phyloP scores from a whole-genome alignment of 1,140 invertebrate genomes.

The Caenorhabditis brenneri region DNA sequence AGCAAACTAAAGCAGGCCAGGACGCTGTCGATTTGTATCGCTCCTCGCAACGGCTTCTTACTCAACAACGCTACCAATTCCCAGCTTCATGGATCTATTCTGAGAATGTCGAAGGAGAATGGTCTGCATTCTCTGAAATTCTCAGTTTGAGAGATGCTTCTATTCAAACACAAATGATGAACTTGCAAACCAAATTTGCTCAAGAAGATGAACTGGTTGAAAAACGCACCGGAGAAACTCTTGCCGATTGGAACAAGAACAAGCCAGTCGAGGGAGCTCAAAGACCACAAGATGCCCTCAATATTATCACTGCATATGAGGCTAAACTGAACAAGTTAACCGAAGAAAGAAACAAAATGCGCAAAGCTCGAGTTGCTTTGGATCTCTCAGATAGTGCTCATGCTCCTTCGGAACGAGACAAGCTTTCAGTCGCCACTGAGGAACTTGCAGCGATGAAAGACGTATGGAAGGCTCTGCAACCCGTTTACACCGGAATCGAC shows the following conservation, averaged over 20 bases:
- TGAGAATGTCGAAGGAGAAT: conserved; percentile 99
- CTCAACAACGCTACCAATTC: conserved; percentile 95
- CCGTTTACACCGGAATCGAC: conserved; percentile 68
- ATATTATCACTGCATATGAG: conserved; percentile 88
- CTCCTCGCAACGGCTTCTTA: conserved; percentile 94
- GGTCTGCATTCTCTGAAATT: conserved; percentile 98
- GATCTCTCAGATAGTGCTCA: conserved; percentile 84
- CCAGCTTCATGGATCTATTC: conserved; percentile 95
- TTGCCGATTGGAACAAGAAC: conserved; percentile 89
- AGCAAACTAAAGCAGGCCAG: conserved; percentile 84
- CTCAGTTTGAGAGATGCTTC: conserved; percentile 95
- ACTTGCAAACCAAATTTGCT: conserved; percentile 98
- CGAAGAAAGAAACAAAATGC: conserved; percentile 89
- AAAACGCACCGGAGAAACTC: conserved; percentile 86
- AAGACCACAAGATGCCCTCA: conserved; percentile 91
- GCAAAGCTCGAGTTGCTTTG: conserved; percentile 95
- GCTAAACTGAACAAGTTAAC: conserved; percentile 90
- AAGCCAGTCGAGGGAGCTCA: conserved; percentile 88
- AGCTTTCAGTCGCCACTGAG: conserved; percentile 90
- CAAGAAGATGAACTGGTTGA: conserved; percentile 97
- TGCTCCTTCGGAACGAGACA: conserved; percentile 68
- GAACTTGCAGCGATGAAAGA: conserved; percentile 93
- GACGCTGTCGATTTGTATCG: conserved; percentile 75
- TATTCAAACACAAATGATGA: conserved; percentile 94
- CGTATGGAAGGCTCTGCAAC: conserved; percentile 54